A percentile compares a stretch with the other conserved stretches of the same genome.
These are phyloP conservation scores for Prosapia bicincta DNA, from an alignment of 2,888 invertebrate species.

Conservation along the genomic window DNA sequence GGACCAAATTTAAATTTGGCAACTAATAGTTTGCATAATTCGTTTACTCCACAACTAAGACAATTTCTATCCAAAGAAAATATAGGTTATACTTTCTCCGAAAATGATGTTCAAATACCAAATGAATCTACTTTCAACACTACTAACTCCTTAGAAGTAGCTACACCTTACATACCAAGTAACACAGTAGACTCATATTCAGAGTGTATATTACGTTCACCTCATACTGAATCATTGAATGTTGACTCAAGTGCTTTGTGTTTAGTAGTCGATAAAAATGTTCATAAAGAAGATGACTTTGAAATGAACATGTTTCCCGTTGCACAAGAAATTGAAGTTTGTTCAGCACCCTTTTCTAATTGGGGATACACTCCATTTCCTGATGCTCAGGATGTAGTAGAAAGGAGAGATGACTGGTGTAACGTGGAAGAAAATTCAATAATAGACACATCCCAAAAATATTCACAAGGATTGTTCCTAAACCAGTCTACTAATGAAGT, in stretches of 20 bases:
- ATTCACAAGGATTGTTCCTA: background rate
- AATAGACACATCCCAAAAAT: background rate
- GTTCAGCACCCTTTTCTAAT: slow-evolving; percentile 10
- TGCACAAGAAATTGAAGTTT: slow-evolving; percentile 25
- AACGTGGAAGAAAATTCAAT: background rate
- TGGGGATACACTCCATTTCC: too few species aligned
- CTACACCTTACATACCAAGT: background rate
- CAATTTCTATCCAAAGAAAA: background rate
- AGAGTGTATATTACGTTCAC: background rate
- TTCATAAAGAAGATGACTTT: slow-evolving; percentile 8
- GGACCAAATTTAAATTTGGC: too few species aligned
- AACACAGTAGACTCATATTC: background rate
- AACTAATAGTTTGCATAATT: background rate
- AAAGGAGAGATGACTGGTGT: too few species aligned
- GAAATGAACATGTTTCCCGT: slow-evolving; percentile 12
- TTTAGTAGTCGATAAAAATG: background rate
- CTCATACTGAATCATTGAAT: background rate
- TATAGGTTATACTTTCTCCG: background rate
- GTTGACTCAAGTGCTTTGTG: background rate
- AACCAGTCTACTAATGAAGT: background rate
- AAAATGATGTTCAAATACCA: background rate
- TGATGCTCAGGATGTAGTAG: too few species aligned
- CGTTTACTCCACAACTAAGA: background rate
- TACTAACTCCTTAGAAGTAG: background rate
- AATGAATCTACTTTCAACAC: background rate